Evolutionary conservation across 2,113 vertebrate species (phyloP).

Genomic region (Vulpes vulpes): DNA sequence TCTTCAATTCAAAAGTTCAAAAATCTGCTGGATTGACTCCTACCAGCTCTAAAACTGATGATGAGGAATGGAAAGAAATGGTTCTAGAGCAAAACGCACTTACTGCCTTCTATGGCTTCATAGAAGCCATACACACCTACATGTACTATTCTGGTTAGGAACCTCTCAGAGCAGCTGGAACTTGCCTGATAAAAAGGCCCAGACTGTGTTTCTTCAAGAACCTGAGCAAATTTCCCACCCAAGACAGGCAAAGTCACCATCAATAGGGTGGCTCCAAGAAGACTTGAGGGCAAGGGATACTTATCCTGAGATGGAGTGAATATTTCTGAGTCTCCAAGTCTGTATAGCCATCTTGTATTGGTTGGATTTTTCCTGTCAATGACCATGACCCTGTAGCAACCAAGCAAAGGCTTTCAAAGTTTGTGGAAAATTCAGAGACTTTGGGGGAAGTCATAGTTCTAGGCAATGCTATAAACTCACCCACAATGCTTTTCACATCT

Average conservation of each 20-base stretch:
- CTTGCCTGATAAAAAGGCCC: background rate
- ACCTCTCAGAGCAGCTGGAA: background rate
- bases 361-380: background rate
- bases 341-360: background rate
- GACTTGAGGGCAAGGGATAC: background rate
- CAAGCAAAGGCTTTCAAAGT: background rate
- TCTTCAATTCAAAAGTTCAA: background rate
- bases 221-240: background rate
- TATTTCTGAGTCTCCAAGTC: background rate
- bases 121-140: background rate
- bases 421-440: background rate
- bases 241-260: background rate
- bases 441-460: background rate
- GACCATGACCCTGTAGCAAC: background rate
- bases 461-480: background rate
- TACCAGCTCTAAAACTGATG: background rate
- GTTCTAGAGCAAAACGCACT: background rate
- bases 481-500: background rate
- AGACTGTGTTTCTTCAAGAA: background rate
- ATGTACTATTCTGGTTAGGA: background rate
- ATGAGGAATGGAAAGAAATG: background rate
- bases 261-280: background rate
- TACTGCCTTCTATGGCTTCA: background rate
- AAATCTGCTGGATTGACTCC: background rate
- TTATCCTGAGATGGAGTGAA: background rate